Percentiles rank a stretch among this genome's conserved stretches.
Evolutionary conservation across 2,888 invertebrate genomes (phyloP).

Genomic region (Sesamia inferens): DNA sequence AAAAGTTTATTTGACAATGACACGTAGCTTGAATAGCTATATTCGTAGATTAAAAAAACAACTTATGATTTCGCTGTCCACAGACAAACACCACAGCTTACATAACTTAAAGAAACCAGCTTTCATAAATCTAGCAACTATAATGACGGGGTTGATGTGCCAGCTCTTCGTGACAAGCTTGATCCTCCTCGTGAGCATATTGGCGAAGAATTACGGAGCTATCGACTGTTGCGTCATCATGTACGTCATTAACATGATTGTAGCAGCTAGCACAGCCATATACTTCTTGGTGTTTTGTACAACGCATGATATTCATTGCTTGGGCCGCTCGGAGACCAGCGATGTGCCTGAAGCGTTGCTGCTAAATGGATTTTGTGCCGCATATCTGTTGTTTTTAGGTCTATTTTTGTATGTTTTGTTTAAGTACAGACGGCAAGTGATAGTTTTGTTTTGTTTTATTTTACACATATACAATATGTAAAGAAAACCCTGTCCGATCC

Average conservation of each 20-base stretch:
- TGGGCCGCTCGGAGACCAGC: background rate
- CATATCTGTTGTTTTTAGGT: conserved; percentile 9
- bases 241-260: background rate
- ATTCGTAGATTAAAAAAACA: too few species aligned
- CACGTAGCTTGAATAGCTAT: too few species aligned
- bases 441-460: conserved; percentile 27
- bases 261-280: accelerated
- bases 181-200: background rate
- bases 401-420: conserved; percentile 16
- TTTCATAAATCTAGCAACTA: background rate
- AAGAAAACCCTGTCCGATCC: too few species aligned
- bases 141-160: conserved; percentile 12
- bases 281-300: conserved; percentile 10
- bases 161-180: background rate
- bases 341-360: conserved; percentile 12
- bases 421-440: background rate
- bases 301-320: background rate
- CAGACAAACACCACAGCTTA: background rate
- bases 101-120: background rate
- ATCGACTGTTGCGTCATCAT: conserved; percentile 9
- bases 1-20: too few species aligned
- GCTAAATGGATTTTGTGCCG: background rate
- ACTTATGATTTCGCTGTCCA: background rate
- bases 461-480: too few species aligned
- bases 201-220: background rate